Evolutionary conservation across 2,888 invertebrate species (phyloP).

Genomic region (Cetonia aurata): DNA sequence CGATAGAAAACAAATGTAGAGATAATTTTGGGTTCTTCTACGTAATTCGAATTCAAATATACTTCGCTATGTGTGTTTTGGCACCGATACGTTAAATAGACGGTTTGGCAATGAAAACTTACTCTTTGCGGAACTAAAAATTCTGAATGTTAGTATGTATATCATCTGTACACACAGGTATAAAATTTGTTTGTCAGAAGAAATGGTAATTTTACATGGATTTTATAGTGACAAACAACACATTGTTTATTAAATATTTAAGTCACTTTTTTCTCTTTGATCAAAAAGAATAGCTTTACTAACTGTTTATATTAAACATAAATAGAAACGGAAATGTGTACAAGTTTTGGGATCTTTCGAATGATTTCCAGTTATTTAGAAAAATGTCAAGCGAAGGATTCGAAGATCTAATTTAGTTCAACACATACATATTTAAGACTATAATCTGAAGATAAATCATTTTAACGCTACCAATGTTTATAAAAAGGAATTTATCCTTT

Average conservation of each 20-base stretch:
- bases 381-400: too few species aligned
- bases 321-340: too few species aligned
- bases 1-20: slow-evolving; percentile 1
- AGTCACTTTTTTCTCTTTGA: too few species aligned
- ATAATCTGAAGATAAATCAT: slow-evolving; percentile 19
- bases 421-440: not conserved
- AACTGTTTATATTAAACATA: too few species aligned
- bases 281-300: too few species aligned
- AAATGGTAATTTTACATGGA: too few species aligned
- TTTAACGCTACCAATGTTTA: slow-evolving; percentile 8
- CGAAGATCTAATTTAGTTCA: too few species aligned
- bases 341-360: too few species aligned
- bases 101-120: slow-evolving; percentile 22
- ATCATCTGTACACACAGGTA: not conserved
- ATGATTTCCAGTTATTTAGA: too few species aligned
- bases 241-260: too few species aligned
- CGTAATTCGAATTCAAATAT: slow-evolving; percentile 22
- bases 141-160: slow-evolving; percentile 9
- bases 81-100: slow-evolving; percentile 3
- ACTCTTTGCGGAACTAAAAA: slow-evolving; percentile 12
- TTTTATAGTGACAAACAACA: too few species aligned
- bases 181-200: too few species aligned
- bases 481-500: slow-evolving; percentile 11
- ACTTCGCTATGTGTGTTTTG: slow-evolving; percentile 16
- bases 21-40: slow-evolving; percentile 20